These are phyloP conservation scores for Aphodius sticticus DNA, from an alignment of 2,888 invertebrate species.

Conservation along the genomic window DNA sequence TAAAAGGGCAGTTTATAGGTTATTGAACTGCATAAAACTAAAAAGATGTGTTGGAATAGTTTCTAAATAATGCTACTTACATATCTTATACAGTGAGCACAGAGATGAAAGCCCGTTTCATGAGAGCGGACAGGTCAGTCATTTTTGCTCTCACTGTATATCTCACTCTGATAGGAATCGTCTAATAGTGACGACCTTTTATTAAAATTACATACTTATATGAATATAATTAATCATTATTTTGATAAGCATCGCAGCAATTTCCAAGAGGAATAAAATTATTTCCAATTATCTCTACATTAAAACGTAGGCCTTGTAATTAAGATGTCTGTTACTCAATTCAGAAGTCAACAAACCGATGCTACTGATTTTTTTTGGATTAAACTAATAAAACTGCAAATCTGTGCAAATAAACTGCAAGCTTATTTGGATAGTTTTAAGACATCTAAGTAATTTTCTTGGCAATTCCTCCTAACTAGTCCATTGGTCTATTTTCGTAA, in stretches of 20 bases:
- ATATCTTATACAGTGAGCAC: no score
- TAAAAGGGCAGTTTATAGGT: no score
- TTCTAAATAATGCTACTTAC: no score
- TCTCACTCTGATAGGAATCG: no score
- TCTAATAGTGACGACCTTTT: not conserved
- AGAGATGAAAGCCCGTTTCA: no score
- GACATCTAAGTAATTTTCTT: not conserved
- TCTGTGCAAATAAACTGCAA: no score
- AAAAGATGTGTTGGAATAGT: no score
- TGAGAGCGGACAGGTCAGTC: no score
- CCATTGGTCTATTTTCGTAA: not conserved
- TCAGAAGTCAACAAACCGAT: not conserved
- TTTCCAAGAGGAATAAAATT: not conserved
- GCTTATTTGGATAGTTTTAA: no score
- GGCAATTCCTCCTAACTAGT: not conserved
- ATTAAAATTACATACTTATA: not conserved
- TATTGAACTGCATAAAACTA: no score
- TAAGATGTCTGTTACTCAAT: not conserved
- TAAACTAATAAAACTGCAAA: not conserved
- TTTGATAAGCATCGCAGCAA: not conserved
- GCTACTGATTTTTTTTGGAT: not conserved
- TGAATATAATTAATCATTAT: not conserved
- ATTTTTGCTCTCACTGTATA: no score
- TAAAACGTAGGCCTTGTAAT: not conserved
- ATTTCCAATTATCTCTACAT: not conserved